Conservation (phyloP, 2,113 vertebrate genomes). For the Colius striatus region DNA sequence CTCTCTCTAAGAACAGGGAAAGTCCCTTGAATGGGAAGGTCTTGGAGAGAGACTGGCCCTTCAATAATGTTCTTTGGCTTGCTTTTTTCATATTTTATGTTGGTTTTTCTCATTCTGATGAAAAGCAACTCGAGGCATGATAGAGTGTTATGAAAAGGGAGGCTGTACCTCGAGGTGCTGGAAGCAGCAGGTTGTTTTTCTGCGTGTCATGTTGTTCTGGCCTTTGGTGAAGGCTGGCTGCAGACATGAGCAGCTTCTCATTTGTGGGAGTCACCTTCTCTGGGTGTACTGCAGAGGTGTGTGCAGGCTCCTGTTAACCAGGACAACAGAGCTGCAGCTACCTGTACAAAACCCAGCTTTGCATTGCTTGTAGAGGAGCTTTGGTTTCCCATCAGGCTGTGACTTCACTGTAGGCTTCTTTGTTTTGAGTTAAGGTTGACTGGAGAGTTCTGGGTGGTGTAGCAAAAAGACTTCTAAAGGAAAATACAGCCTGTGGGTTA, state of each 20-base stretch:
- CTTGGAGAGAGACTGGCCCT: background rate
- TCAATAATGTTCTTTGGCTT: background rate
- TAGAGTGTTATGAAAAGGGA: background rate
- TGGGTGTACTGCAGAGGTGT: background rate
- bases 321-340: background rate
- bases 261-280: background rate
- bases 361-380: background rate
- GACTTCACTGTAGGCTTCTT: background rate
- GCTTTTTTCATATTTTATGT: background rate
- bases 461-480: background rate
- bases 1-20: background rate
- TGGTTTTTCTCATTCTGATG: background rate
- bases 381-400: accelerated
- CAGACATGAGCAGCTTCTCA: too few relatives aligned
- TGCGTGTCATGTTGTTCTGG: accelerated
- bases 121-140: background rate
- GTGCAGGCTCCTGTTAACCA: too few relatives aligned
- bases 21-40: background rate
- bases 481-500: background rate
- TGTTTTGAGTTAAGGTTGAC: background rate
- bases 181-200: background rate
- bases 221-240: accelerated
- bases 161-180: background rate
- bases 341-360: background rate
- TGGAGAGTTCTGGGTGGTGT: background rate